Base-by-base conservation (phyloP, 2,888 invertebrate genomes). In the Tanytarsus gracilentus region DNA sequence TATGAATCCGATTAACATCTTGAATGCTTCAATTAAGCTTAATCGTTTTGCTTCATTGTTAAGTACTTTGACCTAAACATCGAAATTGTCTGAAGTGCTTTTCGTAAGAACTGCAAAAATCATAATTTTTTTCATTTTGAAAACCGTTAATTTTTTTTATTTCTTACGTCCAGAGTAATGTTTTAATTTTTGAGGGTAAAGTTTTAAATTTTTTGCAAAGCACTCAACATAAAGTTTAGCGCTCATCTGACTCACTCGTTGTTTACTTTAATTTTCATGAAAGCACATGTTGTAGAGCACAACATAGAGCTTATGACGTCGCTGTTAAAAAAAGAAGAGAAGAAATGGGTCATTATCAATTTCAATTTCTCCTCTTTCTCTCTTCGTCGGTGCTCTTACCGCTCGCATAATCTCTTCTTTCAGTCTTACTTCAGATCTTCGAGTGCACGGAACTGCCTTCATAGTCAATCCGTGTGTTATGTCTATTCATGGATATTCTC, bases 281-380 rank as follows among this genome's bases (percentile, higher is more conserved):
- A 3, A 44, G 44, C 44, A 44, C 44, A 44, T 44, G 44, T 44
- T 44, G 23, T 44, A 5, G 21, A 23, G 23, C 40, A 8, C 11
- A 11, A 18, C 44, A 18, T 44, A 44, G 36, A 6, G 36, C 23
- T 18, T 18, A 51, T 29, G 18, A 33, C 6, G 11, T 25, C 27
- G n/a, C 9, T 18, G n/a, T 16, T 44, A 21, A 18, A 16, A 16
- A 33, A 23, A 21, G 33, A 36, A 21, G 27, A 6, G 40, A 40
- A 56, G 55, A 56, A 56, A 56, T 56, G 55, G 39, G 55, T 56
- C 55, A 39, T 39, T 36, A 39, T 39, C 55, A 40, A 9, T 56
- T 23, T n/a, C 21, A 29, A 52, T 33, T 21, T 36, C 5, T 9
- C 11, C 9, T 27, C 27, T 26, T 23, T 44, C 18, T 44, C 21